A percentile compares a stretch with the other conserved stretches of the same genome.
These are phyloP conservation scores for Neopipo cinnamomea DNA, from an alignment of 2,113 vertebrate genomes.

Conservation along the genomic window DNA sequence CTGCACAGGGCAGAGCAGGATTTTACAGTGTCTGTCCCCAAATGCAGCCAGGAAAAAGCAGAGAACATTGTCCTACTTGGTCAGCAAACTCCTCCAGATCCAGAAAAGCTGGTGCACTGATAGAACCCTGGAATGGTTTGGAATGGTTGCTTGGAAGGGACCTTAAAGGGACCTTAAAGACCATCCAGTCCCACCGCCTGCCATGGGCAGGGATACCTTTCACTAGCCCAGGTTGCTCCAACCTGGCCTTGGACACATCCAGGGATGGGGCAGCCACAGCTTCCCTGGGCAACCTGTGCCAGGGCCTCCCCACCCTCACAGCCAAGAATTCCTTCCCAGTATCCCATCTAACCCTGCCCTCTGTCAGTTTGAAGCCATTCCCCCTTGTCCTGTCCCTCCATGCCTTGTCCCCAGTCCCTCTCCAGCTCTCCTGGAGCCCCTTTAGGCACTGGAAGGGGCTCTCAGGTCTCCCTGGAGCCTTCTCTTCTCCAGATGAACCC, in stretches of 20 bases:
- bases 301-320: background rate
- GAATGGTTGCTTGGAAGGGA: background rate
- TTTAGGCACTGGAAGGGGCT: rapidly evolving
- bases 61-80: background rate
- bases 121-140: background rate
- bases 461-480: background rate
- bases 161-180: rapidly evolving
- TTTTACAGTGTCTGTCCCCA: background rate
- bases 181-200: rapidly evolving
- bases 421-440: background rate
- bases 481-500: background rate
- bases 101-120: background rate
- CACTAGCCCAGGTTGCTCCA: background rate
- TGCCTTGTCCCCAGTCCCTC: background rate
- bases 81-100: background rate
- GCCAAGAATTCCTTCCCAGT: background rate
- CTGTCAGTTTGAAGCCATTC: background rate
- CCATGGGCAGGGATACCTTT: background rate
- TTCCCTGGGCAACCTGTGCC: background rate
- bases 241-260: background rate
- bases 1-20: background rate
- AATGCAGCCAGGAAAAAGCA: background rate
- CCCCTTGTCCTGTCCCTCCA: background rate
- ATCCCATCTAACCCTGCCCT: background rate
- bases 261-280: background rate